Base-by-base conservation (phyloP, 1,140 invertebrate genomes). In the Lordiphosa clarofinis region DNA sequence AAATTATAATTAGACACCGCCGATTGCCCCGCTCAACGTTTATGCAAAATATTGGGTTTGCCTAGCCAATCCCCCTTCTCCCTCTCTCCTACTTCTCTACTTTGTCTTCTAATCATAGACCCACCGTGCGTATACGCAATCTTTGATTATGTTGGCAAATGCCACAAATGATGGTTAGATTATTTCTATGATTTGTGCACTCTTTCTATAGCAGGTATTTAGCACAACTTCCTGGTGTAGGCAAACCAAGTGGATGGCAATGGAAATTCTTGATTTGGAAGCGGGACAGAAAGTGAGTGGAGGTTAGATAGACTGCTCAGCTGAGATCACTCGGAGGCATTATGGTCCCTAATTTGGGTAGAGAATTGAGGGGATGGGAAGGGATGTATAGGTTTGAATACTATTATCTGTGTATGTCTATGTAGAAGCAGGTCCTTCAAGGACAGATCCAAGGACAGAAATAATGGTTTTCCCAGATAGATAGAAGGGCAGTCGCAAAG, bases 121-220 rank as follows among this genome's bases (percentile, higher is more conserved):
- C 56, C 31, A 82, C 76, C 56, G 56, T 81, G 76, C 76, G 76
- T 81, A 81, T 81, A 76, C 76, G 61, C 76, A 81, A 82, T 81
- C 56, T 81, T 65, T 81, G 75, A 82, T 82, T 81, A 82, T 52
- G 53, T 28, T 33, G 15, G 12, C 69, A 56, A 38, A 50, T 42
- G 9, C 40, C 24, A 36, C 38, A 40, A 11, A 44, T 59, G 47
- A 52, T 52, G 35, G 46, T 21, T 36, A 48, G 46, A 36, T 36
- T 33, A 35, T 40, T 40, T 40, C 50, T 53, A 15, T 52, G 33
- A 38, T 52, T 52, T 38, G 12, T 49, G 4, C n/a, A 9, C 64
- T 37, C 48, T 31, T 42, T 46, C 33, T 48, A 21, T 15, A 55
- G 50, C 43, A 39, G 55, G 55, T 56, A 56, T 50, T 21, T n/a